Evolutionary conservation across 2,888 invertebrate genomes (phyloP), one percentile per base, ranked within the genome.

Genomic region (Eupelmus urozonus): DNA sequence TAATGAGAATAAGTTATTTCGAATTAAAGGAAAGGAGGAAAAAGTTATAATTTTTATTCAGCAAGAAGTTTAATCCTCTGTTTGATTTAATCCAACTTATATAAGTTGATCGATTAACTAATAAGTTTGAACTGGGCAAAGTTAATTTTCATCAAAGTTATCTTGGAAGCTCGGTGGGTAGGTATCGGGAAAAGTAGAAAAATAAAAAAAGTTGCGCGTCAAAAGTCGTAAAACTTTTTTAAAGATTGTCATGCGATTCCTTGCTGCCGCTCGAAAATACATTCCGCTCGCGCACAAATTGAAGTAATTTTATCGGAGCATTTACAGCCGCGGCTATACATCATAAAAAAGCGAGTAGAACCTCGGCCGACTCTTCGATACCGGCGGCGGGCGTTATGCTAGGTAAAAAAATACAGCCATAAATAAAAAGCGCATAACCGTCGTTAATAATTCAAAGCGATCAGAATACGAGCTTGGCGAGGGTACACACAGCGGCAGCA

Each of bases 381-480:
- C 18, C 4, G 7, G 4, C 23, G 34, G 45, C 25, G 62, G 7
- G 25, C 13, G 23, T 23, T 5, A n/a, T n/a, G n/a, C 16, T 16
- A 20, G n/a, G 1, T 4, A 20, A 2, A 55, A 20, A 34, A 40
- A 23, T 45, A 45, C 4, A 45, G 18, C 29, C 20, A 18, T 59
- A 42, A 57, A 57, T 57, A 69, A 69, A 69, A 69, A 45, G 16
- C n/a, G n/a, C n/a, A 45, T 9, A 45, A 45, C 13, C 13, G 42
- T 55, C 63, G 63, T 73, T 55, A 73, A 73, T 65, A 65, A 57
- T 63, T 51, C 45, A 65, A 65, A 20, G 23, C 55, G 55, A 62
- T 72, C 62, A 60, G 16, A 42, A 40, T 60, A 40, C 9, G n/a
- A n/a, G n/a, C n/a, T n/a, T n/a, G n/a, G n/a, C n/a, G n/a, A n/a